phyloP scores from a whole-genome alignment of 2,113 vertebrate species.

The Colaptes auratus region DNA sequence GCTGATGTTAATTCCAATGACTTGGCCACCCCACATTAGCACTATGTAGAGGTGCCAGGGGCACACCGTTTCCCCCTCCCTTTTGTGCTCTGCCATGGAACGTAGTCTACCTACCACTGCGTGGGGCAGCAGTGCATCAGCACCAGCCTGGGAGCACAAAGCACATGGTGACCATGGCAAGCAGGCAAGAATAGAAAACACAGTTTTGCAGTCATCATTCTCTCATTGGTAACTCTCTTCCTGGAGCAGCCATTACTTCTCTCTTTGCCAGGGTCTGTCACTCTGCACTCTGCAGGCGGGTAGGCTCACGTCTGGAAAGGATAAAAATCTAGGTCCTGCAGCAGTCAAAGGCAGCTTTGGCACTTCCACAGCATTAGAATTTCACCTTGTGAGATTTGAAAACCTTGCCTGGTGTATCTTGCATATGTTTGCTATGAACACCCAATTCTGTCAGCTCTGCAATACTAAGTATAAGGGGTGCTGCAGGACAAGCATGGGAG shows the following conservation, averaged over 20 bases:
- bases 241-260: not conserved
- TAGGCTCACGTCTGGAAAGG: not conserved
- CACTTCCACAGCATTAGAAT: constrained; percentile 50
- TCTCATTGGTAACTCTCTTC: not conserved
- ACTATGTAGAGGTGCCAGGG: not conserved
- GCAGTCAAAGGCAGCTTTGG: constrained; percentile 21
- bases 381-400: constrained; percentile 50
- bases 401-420: not conserved
- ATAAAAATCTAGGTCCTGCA: constrained; percentile 46
- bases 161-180: not conserved
- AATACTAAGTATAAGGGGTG: not conserved
- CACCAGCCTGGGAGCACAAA: not conserved
- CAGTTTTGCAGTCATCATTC: not conserved
- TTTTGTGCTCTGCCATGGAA: not conserved
- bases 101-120: not conserved
- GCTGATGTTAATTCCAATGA: not conserved
- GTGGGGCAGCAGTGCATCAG: not conserved
- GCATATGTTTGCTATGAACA: constrained; percentile 38
- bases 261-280: not conserved
- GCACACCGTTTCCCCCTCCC: not conserved
- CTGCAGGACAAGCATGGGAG: not conserved
- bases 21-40: not conserved
- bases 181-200: not conserved
- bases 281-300: not conserved
- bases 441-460: constrained; percentile 55